Conservation (phyloP, 2,113 vertebrate species). For the Zapus hudsonius region DNA sequence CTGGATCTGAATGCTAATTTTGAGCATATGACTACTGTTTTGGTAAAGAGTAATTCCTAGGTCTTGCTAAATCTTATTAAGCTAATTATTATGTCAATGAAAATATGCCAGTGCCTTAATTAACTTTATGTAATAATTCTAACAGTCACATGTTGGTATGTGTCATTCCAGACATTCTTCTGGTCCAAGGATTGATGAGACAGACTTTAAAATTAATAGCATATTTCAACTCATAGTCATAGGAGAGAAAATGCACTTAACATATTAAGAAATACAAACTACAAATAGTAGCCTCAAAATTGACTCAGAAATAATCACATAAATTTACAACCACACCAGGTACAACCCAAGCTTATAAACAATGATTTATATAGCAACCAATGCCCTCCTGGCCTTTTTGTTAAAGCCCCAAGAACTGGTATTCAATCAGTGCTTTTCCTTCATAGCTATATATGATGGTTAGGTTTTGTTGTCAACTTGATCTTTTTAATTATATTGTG, state of each 20-base stretch:
- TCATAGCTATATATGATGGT: too few relatives aligned
- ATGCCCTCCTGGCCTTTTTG: not conserved
- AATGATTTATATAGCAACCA: constrained; percentile 38
- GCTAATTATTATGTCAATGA: constrained; percentile 78
- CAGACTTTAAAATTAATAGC: constrained; percentile 42
- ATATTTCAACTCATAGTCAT: constrained; percentile 57
- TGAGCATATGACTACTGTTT: not conserved
- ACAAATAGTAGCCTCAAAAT: constrained; percentile 20
- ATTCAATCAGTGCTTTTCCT: constrained; percentile 12
- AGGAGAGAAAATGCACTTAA: constrained; percentile 33
- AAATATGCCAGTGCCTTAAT: constrained; percentile 80
- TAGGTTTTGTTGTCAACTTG: too few relatives aligned
- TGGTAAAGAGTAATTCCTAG: constrained; percentile 53
- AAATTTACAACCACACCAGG: not conserved
- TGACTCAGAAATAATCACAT: constrained; percentile 59
- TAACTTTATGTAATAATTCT: constrained; percentile 69
- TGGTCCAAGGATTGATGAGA: constrained; percentile 46
- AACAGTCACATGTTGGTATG: constrained; percentile 55
- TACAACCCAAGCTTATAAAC: constrained; percentile 49
- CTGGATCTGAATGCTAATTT: constrained; percentile 34
- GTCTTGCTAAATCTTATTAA: constrained; percentile 81
- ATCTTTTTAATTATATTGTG: too few relatives aligned
- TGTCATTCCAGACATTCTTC: constrained; percentile 42
- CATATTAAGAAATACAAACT: constrained; percentile 42
- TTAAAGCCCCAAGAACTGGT: not conserved